Conservation (phyloP, 2,113 vertebrate genomes). For the Nerophis ophidion region DNA sequence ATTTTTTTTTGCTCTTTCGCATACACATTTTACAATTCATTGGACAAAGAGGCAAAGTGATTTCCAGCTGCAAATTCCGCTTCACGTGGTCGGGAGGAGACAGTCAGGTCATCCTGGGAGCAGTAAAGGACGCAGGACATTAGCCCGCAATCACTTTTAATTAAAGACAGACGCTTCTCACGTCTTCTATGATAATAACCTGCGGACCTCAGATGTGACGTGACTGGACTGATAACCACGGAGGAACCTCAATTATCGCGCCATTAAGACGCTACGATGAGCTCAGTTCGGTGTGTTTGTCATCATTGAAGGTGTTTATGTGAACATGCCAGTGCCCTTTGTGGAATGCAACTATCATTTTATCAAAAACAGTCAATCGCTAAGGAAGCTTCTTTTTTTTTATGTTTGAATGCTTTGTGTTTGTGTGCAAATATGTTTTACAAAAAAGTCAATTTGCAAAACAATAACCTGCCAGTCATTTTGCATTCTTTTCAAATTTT, state of each 20-base stretch:
- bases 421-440: too few relatives aligned
- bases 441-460: too few relatives aligned
- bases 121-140: constrained; percentile 48
- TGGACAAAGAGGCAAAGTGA: constrained; percentile 14
- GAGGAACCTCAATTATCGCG: constrained; percentile 25
- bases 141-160: constrained; percentile 54
- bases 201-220: constrained; percentile 7
- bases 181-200: constrained; percentile 15
- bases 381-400: too few relatives aligned
- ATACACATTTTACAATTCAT: neutral
- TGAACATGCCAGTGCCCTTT: too few relatives aligned
- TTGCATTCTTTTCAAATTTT: too few relatives aligned
- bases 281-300: neutral
- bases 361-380: too few relatives aligned
- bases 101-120: constrained; percentile 38
- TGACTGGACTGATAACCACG: constrained; percentile 31
- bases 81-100: constrained; percentile 40
- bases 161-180: constrained; percentile 34
- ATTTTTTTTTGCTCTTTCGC: too few relatives aligned
- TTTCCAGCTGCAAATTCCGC: constrained; percentile 53
- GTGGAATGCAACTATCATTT: too few relatives aligned
- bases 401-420: too few relatives aligned
- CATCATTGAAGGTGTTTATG: too few relatives aligned
- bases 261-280: constrained; percentile 22
- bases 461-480: too few relatives aligned